These are phyloP conservation scores for Piliocolobus tephrosceles DNA, from an alignment of 2,113 vertebrate genomes.

Conservation along the genomic window DNA sequence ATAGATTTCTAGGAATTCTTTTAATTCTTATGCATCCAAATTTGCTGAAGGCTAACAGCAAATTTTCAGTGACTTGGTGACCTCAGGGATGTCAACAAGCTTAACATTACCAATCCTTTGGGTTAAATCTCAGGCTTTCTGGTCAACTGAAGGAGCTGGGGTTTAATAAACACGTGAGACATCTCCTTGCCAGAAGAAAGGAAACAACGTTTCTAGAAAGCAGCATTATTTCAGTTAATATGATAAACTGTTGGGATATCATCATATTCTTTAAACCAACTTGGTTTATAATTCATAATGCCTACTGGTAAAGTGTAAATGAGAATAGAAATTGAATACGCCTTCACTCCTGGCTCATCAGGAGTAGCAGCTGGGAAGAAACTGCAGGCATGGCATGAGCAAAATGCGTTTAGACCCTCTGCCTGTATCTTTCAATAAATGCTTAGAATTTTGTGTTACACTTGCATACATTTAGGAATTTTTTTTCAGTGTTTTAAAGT, in stretches of 20 bases:
- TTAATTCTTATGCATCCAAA: fast-evolving
- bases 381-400: fast-evolving
- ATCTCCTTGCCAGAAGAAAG: not conserved
- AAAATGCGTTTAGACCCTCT: no score
- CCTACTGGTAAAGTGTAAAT: not conserved
- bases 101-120: fast-evolving
- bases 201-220: not conserved
- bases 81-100: not conserved
- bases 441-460: no score
- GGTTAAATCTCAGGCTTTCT: fast-evolving
- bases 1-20: not conserved
- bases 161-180: fast-evolving
- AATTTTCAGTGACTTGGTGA: fast-evolving
- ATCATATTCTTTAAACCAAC: not conserved
- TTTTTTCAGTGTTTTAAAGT: not conserved
- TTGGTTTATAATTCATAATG: not conserved
- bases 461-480: fast-evolving
- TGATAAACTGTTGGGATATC: no score
- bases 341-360: fast-evolving
- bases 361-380: not conserved
- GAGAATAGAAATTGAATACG: not conserved
- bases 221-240: fast-evolving
- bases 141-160: not conserved
- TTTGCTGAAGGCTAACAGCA: no score
- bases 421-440: not conserved